Evolutionary conservation across 2,113 vertebrate genomes (phyloP).

Genomic region (Glaucomys volans): DNA sequence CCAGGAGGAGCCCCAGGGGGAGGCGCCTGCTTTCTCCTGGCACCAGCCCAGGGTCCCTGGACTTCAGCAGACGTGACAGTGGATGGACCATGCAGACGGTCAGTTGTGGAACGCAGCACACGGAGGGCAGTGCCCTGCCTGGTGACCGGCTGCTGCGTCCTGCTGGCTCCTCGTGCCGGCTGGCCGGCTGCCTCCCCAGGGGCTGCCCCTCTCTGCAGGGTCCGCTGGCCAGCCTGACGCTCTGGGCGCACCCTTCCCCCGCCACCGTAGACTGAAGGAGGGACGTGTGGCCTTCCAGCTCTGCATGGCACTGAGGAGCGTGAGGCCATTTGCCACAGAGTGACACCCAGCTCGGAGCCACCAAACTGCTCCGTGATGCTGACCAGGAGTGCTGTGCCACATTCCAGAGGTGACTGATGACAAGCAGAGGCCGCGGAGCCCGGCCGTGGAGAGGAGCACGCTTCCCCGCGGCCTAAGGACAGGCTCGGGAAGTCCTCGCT

Average conservation of each 20-base stretch:
- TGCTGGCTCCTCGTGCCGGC: not conserved
- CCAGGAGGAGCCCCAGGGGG: too few relatives aligned
- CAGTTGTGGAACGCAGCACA: too few relatives aligned
- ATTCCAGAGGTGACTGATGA: not conserved
- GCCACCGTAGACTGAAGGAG: not conserved
- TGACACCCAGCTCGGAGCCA: constrained; percentile 34
- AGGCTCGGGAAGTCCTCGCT: too few relatives aligned
- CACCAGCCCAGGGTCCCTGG: not conserved
- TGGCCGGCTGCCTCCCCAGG: not conserved
- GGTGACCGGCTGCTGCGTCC: not conserved
- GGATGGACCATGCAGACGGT: too few relatives aligned
- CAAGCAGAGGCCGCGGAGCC: too few relatives aligned
- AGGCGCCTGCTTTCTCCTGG: not conserved
- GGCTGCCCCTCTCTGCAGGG: not conserved
- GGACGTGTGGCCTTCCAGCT: constrained; percentile 37
- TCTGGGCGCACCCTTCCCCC: too few relatives aligned
- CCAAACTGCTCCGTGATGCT: constrained; percentile 62
- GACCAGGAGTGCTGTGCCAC: constrained; percentile 19
- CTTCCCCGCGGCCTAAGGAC: too few relatives aligned
- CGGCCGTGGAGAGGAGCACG: too few relatives aligned
- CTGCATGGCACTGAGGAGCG: constrained; percentile 55
- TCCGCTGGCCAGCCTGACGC: too few relatives aligned
- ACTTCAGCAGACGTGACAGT: not conserved
- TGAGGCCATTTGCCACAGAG: constrained; percentile 43
- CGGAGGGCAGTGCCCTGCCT: too few relatives aligned